Evolutionary conservation across 2,888 invertebrate genomes (phyloP).

Genomic region (Callyntrura guangdongensis): DNA sequence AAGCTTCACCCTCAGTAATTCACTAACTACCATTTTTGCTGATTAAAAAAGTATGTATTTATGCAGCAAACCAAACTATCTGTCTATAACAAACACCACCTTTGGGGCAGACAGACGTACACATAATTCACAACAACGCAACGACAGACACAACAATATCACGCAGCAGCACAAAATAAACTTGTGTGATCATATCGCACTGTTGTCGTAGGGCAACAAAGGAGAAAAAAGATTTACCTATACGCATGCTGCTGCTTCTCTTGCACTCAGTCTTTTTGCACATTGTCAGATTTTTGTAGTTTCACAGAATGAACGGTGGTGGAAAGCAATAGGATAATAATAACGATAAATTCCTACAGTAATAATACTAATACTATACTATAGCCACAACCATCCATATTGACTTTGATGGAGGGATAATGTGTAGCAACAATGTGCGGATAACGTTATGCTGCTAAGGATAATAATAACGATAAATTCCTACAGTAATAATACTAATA

Average conservation of each 20-base stretch:
- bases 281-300: constrained; percentile 14
- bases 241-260: neutral
- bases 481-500: neutral
- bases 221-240: constrained; percentile 24
- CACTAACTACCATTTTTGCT: constrained; percentile 21
- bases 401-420: neutral
- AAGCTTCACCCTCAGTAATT: constrained; percentile 44
- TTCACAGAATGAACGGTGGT: neutral
- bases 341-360: neutral
- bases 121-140: neutral
- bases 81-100: neutral
- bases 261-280: neutral
- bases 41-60: neutral
- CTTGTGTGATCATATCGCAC: constrained; percentile 1
- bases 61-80: too few relatives aligned
- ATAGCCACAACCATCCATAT: neutral
- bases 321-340: neutral
- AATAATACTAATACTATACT: too few relatives aligned
- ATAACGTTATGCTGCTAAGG: neutral
- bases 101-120: neutral
- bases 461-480: neutral
- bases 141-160: constrained; percentile 11
- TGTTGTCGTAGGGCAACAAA: constrained; percentile 66
- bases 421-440: neutral
- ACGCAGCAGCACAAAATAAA: neutral